Base-by-base conservation (phyloP, 2,113 vertebrate genomes). In the Grus americana region DNA sequence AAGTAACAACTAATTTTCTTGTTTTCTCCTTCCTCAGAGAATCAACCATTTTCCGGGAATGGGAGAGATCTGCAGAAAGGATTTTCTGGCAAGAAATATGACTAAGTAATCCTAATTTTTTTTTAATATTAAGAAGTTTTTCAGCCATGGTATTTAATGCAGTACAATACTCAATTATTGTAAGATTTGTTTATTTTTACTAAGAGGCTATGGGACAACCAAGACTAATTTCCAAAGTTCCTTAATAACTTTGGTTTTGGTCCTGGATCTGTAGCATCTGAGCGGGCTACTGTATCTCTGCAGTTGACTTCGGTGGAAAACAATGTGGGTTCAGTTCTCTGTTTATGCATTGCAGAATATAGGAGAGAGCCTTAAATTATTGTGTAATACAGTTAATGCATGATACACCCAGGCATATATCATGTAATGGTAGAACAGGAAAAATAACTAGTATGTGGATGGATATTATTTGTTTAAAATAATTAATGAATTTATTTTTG, bases 11-110 rank as follows among this genome's bases (percentile, higher is more conserved):
- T 96, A 98, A 95, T 97, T 98, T 98, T 97, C 96, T 80, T 97
- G 97, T 98, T 93, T 94, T 36, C 97, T 98, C 96, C 97, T 97
- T 85, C 91, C 95, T 97, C 97, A 99, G 99, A 99, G 99, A 98
- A 99, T 99, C 98, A 99, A 99, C 98, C 99, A 99, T 98, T 99
- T 99, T 98, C 99, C 99, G 94, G 99, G 99, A 98, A 99, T 99
- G 99, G 99, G 99, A 29, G 99, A 99, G 98, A 99, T 99, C 98
- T 99, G 99, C 98, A 99, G 99, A 74, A 99, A 99, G 98, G 99
- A 99, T 98, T 99, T 99, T 97, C 98, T 99, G 86, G 99, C 99
- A 96, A 99, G 99, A 98, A 99, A 99, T 98, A 99, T 99, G 99
- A 99, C 99, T 96, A 99, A 99, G 99, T 99, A 99, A 99, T 99